These are phyloP conservation scores for Nematopogon swammerdamellus DNA, from an alignment of 2,888 invertebrate species.

Conservation along the genomic window DNA sequence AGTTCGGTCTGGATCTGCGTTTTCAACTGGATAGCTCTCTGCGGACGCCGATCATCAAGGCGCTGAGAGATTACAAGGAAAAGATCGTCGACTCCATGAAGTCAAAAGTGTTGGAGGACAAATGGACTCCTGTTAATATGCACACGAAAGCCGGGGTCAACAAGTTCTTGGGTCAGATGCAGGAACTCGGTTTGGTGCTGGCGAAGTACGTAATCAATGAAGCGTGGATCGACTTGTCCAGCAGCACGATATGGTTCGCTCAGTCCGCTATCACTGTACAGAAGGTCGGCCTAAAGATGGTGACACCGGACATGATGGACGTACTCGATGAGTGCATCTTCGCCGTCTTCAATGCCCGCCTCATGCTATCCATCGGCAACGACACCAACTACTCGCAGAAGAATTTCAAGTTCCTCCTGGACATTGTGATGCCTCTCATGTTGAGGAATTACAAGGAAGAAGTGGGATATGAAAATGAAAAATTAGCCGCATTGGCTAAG, in stretches of 20 bases:
- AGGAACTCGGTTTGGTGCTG: conserved; percentile 64
- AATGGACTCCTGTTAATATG: conserved; percentile 81
- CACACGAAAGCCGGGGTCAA: conserved; percentile 67
- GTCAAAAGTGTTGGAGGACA: conserved; percentile 73
- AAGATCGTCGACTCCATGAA: conserved; percentile 82
- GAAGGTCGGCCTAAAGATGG: conserved; percentile 72
- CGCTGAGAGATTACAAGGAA: conserved; percentile 74
- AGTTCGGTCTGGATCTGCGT: conserved; percentile 83
- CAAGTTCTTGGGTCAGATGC: conserved; percentile 69
- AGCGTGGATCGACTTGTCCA: conserved; percentile 71
- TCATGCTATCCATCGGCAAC: conserved; percentile 51
- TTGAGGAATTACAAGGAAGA: conserved; percentile 60
- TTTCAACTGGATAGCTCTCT: conserved; percentile 89
- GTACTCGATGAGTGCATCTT: conserved; percentile 70
- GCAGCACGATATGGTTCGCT: conserved; percentile 77
- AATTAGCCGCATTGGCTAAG: conserved; percentile 45
- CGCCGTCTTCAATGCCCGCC: conserved; percentile 71
- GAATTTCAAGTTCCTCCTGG: conserved; percentile 69
- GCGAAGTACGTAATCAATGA: conserved; percentile 61
- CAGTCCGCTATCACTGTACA: conserved; percentile 71
- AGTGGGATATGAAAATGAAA: conserved; percentile 57
- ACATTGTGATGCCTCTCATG: conserved; percentile 61
- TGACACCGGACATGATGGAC: conserved; percentile 70
- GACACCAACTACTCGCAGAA: conserved; percentile 51
- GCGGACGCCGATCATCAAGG: conserved; percentile 70